Evolutionary conservation across 2,113 vertebrate genomes (phyloP).

Genomic region (Centropus bengalensis): DNA sequence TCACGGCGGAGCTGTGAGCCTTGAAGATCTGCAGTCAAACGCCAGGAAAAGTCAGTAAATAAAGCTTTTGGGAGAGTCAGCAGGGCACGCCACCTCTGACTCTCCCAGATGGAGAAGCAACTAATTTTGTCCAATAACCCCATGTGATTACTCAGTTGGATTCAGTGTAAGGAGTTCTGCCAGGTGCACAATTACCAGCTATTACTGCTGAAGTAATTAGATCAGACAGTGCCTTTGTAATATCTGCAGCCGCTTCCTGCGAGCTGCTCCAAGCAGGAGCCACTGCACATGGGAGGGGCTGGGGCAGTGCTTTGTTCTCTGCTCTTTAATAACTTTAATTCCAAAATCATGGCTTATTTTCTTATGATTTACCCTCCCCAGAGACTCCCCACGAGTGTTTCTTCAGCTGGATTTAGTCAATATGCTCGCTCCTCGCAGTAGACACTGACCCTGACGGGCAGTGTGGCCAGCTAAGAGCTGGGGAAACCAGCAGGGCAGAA

Average conservation of each 20-base stretch:
- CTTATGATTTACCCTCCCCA: neutral
- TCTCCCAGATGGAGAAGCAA: slow-evolving; percentile 36
- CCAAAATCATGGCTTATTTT: neutral
- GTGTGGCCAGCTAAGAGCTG: neutral
- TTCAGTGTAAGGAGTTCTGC: slow-evolving; percentile 12
- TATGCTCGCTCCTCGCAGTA: neutral
- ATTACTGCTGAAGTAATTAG: slow-evolving; percentile 47
- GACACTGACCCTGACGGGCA: neutral
- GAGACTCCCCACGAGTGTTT: neutral
- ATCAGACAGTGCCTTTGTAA: slow-evolving; percentile 21
- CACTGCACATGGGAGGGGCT: neutral
- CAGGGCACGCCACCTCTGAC: neutral
- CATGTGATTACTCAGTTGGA: slow-evolving; percentile 28
- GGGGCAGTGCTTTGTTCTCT: neutral
- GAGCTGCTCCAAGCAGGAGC: neutral
- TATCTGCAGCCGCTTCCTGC: neutral
- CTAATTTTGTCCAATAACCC: slow-evolving; percentile 41
- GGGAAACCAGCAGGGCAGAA: neutral
- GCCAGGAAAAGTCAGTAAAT: neutral
- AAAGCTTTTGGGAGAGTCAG: neutral
- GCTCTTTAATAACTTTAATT: neutral
- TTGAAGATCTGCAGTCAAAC: slow-evolving; percentile 1
- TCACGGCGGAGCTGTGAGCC: neutral
- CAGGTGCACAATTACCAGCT: slow-evolving; percentile 28
- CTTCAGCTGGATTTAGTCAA: neutral